A percentile compares a stretch with the other conserved stretches of the same genome.
Evolutionary conservation across 2,113 vertebrate genomes (phyloP).

Genomic region (Cyanoramphus novaezelandiae): DNA sequence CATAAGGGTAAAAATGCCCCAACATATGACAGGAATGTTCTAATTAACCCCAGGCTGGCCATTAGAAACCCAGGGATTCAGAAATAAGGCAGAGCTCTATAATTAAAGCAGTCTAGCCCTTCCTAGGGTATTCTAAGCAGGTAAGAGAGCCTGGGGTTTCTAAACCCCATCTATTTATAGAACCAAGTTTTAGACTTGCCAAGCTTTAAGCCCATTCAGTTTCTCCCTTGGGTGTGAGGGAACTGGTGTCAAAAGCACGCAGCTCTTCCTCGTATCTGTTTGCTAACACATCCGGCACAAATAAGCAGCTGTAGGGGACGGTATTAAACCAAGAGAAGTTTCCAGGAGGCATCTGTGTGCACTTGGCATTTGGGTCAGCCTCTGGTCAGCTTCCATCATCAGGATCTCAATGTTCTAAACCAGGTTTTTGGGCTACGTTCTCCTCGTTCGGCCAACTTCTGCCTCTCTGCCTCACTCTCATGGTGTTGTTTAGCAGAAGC

Average conservation of each 20-base stretch:
- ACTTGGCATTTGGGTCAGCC: not conserved
- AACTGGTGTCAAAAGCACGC: not conserved
- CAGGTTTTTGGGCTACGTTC: not conserved
- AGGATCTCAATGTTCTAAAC: not conserved
- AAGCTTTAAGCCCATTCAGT: not conserved
- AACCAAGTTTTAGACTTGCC: not conserved
- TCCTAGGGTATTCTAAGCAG: not conserved
- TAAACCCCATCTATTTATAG: not conserved
- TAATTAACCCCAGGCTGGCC: slow-evolving; percentile 39
- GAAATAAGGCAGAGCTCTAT: not conserved
- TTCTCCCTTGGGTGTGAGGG: not conserved
- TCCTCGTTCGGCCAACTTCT: not conserved
- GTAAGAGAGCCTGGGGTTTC: not conserved
- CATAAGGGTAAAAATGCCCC: not conserved
- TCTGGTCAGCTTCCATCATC: not conserved
- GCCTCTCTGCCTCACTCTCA: not conserved
- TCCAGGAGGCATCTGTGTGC: not conserved
- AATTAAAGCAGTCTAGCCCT: not conserved
- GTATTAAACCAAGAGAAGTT: not conserved
- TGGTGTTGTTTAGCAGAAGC: not conserved
- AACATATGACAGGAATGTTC: not conserved
- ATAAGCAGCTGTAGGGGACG: not conserved
- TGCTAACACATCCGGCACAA: not conserved
- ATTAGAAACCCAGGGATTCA: not conserved
- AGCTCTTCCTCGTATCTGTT: not conserved